Evolutionary conservation across 2,888 invertebrate species (phyloP).

Genomic region (Agrilus cyanescens): DNA sequence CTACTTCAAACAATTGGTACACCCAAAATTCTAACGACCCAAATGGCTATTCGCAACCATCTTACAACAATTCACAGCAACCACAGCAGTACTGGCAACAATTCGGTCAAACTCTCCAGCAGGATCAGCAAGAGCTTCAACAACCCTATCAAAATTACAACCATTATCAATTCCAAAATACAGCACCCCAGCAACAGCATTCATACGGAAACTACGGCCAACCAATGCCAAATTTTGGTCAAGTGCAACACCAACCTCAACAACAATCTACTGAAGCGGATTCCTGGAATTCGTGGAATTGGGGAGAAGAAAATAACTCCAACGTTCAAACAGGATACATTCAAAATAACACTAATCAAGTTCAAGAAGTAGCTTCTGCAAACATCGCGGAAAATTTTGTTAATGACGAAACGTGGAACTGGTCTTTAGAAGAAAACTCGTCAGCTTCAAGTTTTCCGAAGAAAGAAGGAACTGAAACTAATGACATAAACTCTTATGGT

Average conservation of each 20-base stretch:
- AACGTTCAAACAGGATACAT: slow-evolving; percentile 21
- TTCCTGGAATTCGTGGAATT: slow-evolving; percentile 45
- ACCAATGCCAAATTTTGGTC: slow-evolving; percentile 6
- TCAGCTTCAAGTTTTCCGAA: slow-evolving; percentile 18
- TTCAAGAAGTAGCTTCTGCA: slow-evolving; percentile 13
- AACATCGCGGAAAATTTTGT: slow-evolving; percentile 43
- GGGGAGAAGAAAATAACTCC: slow-evolving; percentile 43
- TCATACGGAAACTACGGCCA: slow-evolving; percentile 10
- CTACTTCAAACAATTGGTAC: slow-evolving; percentile 34
- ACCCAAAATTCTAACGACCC: slow-evolving; percentile 14
- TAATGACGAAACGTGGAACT: slow-evolving; percentile 48
- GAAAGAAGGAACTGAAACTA: slow-evolving; percentile 30
- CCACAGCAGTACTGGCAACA: slow-evolving; percentile 25
- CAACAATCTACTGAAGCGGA: slow-evolving; percentile 26
- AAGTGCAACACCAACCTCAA: slow-evolving; percentile 18
- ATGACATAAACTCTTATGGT: slow-evolving; percentile 1
- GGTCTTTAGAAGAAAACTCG: slow-evolving; percentile 42
- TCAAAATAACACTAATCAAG: slow-evolving; percentile 14
- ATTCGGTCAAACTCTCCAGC: slow-evolving; percentile 17
- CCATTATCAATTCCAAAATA: slow-evolving; percentile 30
- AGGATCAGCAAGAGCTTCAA: slow-evolving; percentile 23
- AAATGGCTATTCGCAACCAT: slow-evolving; percentile 18
- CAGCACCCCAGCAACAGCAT: slow-evolving; percentile 15
- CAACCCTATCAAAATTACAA: slow-evolving; percentile 19
- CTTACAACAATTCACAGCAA: slow-evolving; percentile 13